phyloP scores from a whole-genome alignment of 2,888 invertebrate species.

The Amiota communis region DNA sequence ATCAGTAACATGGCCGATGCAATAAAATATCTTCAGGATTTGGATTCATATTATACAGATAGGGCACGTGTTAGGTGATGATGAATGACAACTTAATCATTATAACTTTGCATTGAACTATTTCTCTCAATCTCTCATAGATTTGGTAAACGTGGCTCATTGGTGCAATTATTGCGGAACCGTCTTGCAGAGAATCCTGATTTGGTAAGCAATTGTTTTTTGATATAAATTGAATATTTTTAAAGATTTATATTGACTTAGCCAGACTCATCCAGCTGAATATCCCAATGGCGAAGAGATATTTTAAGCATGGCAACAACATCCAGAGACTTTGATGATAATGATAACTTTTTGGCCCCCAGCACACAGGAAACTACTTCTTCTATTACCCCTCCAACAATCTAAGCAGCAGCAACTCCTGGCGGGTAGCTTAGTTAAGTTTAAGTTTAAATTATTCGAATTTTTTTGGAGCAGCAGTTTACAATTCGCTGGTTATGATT shows the following conservation, averaged over 20 bases:
- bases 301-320: constrained; percentile 31
- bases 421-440: neutral
- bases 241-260: constrained; percentile 1
- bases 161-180: constrained; percentile 63
- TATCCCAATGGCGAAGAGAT: constrained; percentile 14
- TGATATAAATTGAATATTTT: neutral
- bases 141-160: constrained; percentile 68
- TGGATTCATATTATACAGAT: constrained; percentile 80
- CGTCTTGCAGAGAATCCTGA: constrained; percentile 60
- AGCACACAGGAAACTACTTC: neutral
- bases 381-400: neutral
- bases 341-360: constrained; percentile 32
- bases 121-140: constrained; percentile 46
- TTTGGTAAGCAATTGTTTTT: constrained; percentile 45
- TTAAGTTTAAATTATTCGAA: constrained; percentile 20
- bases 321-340: neutral
- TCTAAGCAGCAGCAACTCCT: neutral
- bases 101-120: neutral
- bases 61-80: constrained; percentile 80
- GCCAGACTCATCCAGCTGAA: constrained; percentile 26
- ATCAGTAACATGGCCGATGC: constrained; percentile 80
- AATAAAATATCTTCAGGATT: constrained; percentile 79
- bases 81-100: neutral
- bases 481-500: constrained; percentile 29
- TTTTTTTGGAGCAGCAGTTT: constrained; percentile 56